Percentiles rank a stretch among this genome's conserved stretches.
These are phyloP conservation scores for Clarias platycephalus DNA, from an alignment of 2,797 vertebrate species.

Conservation along the genomic window DNA sequence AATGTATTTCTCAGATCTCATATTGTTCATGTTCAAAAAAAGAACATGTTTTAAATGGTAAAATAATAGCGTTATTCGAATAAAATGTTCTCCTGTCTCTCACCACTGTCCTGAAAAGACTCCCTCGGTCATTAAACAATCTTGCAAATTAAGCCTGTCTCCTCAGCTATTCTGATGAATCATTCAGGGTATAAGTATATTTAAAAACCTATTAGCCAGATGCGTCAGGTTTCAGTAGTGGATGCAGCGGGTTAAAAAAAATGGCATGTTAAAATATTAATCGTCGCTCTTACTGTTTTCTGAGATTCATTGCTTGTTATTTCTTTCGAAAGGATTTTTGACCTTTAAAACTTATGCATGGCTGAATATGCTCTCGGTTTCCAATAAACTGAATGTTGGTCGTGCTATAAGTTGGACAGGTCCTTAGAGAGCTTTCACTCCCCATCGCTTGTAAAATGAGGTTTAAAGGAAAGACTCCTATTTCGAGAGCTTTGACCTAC, in stretches of 20 bases:
- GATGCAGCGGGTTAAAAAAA: not conserved
- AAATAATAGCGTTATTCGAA: not conserved
- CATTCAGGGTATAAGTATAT: not conserved
- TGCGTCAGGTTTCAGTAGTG: not conserved
- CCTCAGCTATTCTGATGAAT: not conserved
- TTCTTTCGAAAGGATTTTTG: not conserved
- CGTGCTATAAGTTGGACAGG: slow-evolving; percentile 31
- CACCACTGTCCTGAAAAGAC: not conserved
- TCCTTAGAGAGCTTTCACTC: slow-evolving; percentile 38
- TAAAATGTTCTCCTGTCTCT: not conserved
- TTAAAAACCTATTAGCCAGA: not conserved
- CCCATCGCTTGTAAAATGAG: slow-evolving; percentile 32
- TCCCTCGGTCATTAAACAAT: not conserved
- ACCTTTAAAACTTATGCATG: not conserved
- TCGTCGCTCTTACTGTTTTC: not conserved
- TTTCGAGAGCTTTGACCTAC: slow-evolving; percentile 47
- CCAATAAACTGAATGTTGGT: slow-evolving; percentile 27
- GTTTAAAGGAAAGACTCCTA: slow-evolving; percentile 37
- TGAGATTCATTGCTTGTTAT: not conserved
- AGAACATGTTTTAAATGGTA: too few species aligned
- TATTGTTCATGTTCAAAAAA: not conserved
- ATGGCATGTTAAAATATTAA: not conserved
- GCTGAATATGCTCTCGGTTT: not conserved
- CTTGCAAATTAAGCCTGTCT: not conserved
- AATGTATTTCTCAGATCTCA: too few species aligned